Base-by-base conservation (phyloP, 2,113 vertebrate species). In the Caranx ignobilis region DNA sequence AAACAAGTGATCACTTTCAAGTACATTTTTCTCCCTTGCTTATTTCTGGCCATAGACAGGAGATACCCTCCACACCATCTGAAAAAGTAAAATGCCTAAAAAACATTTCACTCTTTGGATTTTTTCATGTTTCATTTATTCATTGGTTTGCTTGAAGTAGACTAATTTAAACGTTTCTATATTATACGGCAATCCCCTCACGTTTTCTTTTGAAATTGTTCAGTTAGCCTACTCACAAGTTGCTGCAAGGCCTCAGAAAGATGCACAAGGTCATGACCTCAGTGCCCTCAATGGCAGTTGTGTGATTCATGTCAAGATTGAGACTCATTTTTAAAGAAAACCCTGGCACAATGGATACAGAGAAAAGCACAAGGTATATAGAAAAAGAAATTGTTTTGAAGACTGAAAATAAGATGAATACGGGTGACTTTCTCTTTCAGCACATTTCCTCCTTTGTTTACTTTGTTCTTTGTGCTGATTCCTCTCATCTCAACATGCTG, bases 391-490 rank as follows among this genome's bases (percentile, higher is more conserved):
- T 37, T 37, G 5, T 37, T 37, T 26, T 26, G 26, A 26, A 26
- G 37, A 34, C 43, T 61, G 62, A 79, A 62, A 26, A 26, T 50
- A 26, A 13, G 37, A 45, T 32, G 47, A 65, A 85, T 26, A 26
- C 26, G 26, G 1, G 62, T 32, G 3, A 47, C 21, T 2, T 18
- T 16, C 45, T 8, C 0, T 73, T 68, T 26, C 55, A 56, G 6
- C 45, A n/a, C 39, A 11, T 60, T 47, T 55, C 11, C 11, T 48
- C n/a, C 59, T 31, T 66, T 74, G 11, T 18, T 72, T 45, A 26
- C 26, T 69, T 56, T 71, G n/a, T 31, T 59, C 64, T 64, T 61
- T n/a, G 6, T 50, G 12, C 11, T 60, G 3, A 55, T 71, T 82
- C 21, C 41, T 62, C 9, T 15, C n/a, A 50, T 12, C 55, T 70